Conservation (phyloP, 1,140 invertebrate genomes). For the Lucilia cuprina region DNA sequence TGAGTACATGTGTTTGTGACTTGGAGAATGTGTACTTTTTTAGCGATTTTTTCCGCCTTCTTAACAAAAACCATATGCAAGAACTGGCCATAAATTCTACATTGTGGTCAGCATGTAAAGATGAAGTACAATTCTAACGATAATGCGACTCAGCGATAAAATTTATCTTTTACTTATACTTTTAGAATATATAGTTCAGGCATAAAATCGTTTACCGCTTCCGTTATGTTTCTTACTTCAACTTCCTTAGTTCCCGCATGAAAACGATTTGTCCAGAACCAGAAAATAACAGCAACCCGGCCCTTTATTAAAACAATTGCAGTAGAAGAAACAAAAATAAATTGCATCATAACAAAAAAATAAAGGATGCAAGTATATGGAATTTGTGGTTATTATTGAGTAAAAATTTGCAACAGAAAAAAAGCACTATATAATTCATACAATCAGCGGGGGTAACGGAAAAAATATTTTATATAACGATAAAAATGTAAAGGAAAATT, state of each 20-base stretch:
- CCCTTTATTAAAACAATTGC: neutral
- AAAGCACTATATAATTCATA: neutral
- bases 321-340: neutral
- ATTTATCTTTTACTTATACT: no score
- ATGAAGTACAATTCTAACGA: neutral
- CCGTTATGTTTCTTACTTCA: neutral
- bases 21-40: neutral
- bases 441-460: neutral
- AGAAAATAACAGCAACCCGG: neutral
- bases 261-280: no score
- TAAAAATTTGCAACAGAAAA: neutral
- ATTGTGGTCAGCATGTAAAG: neutral
- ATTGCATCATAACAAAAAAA: no score
- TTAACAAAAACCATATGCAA: neutral
- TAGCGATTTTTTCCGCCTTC: neutral
- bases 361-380: neutral
- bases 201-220: neutral
- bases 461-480: neutral
- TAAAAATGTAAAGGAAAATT: no score
- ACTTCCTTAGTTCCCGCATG: neutral
- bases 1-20: neutral
- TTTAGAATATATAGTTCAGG: no score
- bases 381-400: neutral
- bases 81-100: neutral
- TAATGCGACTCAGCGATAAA: neutral